A percentile compares a stretch with the other conserved stretches of the same genome.
phyloP scores from a whole-genome alignment of 1,140 invertebrate species.

The Pantala flavescens region DNA sequence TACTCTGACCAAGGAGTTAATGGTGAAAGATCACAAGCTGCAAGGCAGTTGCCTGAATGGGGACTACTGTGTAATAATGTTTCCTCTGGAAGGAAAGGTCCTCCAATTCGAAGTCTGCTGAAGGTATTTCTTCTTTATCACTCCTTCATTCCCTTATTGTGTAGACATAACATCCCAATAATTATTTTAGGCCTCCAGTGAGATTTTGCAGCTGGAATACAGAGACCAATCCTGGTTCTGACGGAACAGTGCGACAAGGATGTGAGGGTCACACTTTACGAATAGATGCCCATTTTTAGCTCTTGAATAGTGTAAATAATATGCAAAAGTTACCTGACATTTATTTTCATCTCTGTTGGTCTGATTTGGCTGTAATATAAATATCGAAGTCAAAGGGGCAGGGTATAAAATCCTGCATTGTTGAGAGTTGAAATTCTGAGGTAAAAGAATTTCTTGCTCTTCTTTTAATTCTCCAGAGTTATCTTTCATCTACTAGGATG shows the following conservation, averaged over 20 bases:
- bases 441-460: background rate
- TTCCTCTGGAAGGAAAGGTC: slow-evolving; percentile 1
- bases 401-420: background rate
- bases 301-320: slow-evolving; percentile 2
- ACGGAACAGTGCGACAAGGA: background rate
- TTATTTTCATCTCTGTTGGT: background rate
- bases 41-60: background rate
- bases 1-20: background rate
- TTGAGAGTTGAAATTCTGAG: background rate
- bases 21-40: background rate
- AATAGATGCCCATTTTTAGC: slow-evolving; percentile 6
- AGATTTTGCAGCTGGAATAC: background rate
- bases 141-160: background rate
- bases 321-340: background rate
- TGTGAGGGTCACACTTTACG: background rate
- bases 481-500: background rate
- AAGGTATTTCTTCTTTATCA: background rate
- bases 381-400: background rate
- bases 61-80: background rate
- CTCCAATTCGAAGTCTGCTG: background rate
- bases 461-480: background rate
- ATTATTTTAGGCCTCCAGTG: background rate
- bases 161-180: background rate
- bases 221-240: background rate
- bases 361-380: background rate